Evolutionary conservation across 2,888 invertebrate genomes (phyloP).

Genomic region (Tuta absoluta): DNA sequence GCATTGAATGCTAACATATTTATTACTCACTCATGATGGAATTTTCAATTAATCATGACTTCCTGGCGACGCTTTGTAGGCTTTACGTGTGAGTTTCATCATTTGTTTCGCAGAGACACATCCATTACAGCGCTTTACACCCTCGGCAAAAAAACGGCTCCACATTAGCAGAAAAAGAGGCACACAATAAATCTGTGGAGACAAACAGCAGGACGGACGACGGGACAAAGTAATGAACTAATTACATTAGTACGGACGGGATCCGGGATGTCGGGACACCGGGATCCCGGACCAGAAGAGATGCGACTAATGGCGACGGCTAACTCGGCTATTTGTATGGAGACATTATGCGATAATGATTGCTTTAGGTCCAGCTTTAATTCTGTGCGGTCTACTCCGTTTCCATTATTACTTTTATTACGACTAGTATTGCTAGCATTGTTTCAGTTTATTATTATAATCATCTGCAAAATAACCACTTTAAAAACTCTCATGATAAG

Average conservation of each 20-base stretch:
- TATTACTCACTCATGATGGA: not conserved
- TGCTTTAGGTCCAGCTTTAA: constrained; percentile 15
- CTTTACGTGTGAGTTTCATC: constrained; percentile 11
- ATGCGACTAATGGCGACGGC: constrained; percentile 32
- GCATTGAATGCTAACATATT: not conserved
- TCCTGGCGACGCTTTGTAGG: not conserved
- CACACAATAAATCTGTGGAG: constrained; percentile 67
- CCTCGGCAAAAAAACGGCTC: constrained; percentile 53
- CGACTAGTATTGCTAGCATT: not conserved
- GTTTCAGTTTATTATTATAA: constrained; percentile 2
- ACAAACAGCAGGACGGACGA: constrained; percentile 58
- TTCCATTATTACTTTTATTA: not conserved
- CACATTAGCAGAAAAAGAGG: constrained; percentile 60
- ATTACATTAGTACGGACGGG: constrained; percentile 68
- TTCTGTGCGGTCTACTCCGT: constrained; percentile 1
- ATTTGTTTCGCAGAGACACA: constrained; percentile 37
- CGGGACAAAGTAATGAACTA: constrained; percentile 75
- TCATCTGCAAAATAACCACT: constrained; percentile 14
- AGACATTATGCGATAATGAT: constrained; percentile 18
- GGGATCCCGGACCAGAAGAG: constrained; percentile 18
- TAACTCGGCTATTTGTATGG: constrained; percentile 31
- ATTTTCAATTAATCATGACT: not conserved
- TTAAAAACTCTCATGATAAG: constrained; percentile 7
- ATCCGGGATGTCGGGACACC: constrained; percentile 32
- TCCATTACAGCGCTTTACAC: constrained; percentile 44